phyloP scores from a whole-genome alignment of 2,113 vertebrate genomes.

The Haplochromis vanheusdeni region DNA sequence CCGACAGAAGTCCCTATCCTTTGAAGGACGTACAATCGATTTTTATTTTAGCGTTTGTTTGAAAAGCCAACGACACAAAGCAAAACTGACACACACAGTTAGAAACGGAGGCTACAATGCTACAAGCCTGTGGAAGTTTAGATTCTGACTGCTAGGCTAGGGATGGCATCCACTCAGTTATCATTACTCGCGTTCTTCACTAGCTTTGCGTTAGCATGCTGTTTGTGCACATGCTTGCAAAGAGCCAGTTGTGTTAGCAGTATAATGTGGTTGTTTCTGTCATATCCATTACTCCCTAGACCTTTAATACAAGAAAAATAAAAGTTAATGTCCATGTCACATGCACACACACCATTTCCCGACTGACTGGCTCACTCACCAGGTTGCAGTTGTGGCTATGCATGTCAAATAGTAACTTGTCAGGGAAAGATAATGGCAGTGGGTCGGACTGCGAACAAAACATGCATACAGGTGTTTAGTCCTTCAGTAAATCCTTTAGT shows the following conservation, averaged over 20 bases:
- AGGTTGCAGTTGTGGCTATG: background rate
- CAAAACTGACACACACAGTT: background rate
- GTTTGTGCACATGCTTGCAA: background rate
- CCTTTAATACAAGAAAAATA: background rate
- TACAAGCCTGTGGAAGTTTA: background rate
- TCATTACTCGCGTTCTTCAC: background rate
- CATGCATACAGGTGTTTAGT: background rate
- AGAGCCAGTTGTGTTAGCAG: background rate
- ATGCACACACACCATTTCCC: background rate
- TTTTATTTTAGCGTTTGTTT: background rate
- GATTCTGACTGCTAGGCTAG: background rate
- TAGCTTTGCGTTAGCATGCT: background rate
- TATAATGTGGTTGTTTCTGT: background rate
- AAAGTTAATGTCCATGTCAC: background rate
- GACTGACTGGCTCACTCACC: background rate
- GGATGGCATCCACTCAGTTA: background rate
- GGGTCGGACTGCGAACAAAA: background rate
- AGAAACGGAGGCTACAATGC: background rate
- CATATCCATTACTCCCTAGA: background rate
- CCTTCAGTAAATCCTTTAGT: background rate
- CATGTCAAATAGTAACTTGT: background rate
- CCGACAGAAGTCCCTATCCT: background rate
- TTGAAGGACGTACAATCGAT: fast-evolving
- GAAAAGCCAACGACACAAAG: background rate
- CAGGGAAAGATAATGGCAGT: background rate